Conservation (phyloP, 2,113 vertebrate genomes). For the Struthidea cinerea region DNA sequence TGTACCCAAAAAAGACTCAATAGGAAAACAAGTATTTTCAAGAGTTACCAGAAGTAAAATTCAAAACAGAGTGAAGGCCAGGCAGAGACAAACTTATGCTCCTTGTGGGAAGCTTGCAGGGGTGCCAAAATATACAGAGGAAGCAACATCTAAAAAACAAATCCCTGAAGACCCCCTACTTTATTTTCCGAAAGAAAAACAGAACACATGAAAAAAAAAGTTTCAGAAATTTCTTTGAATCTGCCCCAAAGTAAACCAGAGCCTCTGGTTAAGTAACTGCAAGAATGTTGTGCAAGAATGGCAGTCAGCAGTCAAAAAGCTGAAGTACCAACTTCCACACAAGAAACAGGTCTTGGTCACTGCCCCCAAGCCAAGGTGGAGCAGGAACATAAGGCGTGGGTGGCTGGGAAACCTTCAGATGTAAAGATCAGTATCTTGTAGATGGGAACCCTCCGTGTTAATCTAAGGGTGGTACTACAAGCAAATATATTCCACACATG, state of each 20-base stretch:
- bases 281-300: background rate
- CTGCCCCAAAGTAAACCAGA: background rate
- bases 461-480: background rate
- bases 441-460: background rate
- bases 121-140: conserved; percentile 31
- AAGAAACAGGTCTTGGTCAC: background rate
- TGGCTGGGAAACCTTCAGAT: background rate
- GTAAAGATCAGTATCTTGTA: background rate
- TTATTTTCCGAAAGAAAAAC: background rate
- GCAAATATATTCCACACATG: background rate
- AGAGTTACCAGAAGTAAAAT: conserved; percentile 5
- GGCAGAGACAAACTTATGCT: background rate
- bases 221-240: background rate
- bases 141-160: background rate
- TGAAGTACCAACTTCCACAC: background rate
- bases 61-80: background rate
- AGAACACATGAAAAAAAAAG: background rate
- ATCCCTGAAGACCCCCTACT: background rate
- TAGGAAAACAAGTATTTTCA: background rate
- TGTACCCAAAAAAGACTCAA: background rate
- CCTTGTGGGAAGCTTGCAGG: background rate
- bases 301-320: background rate
- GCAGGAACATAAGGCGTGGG: background rate
- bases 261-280: background rate
- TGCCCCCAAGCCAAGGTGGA: background rate